Evolutionary conservation across 2,797 vertebrate species (phyloP), one percentile per base, ranked within the genome.

Genomic region (Tinamus major): DNA sequence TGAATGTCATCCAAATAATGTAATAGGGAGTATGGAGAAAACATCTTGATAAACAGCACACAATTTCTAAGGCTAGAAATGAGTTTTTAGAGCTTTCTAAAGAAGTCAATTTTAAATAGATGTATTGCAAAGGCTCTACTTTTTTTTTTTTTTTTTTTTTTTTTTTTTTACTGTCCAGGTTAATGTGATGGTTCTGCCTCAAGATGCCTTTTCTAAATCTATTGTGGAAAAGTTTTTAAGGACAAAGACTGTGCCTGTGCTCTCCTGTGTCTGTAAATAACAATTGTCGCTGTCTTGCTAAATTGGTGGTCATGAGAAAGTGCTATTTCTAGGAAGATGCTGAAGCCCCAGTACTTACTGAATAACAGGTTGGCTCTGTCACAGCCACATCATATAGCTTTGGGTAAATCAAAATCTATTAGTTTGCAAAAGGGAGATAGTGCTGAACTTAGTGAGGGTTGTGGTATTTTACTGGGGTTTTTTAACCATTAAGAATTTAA

Each of bases 91-190:
- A 89, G 58, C 46, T 93, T 93, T 92, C 68, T 91, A 87, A 95
- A 93, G 86, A 76, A 74, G 46, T 2, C 29, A 18, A 0, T 70
- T 86, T 39, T 2, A 2, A 74, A 88, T 33, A 71, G 61, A 55
- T 2, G 2, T 75, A 19, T 92, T 94, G 85, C 71, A 69, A 74
- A 89, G 61, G 8, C 61, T 82, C 23, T 79, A 72, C 33, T 78
- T 8, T 93, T 93, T 91, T 44, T 95, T 48, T 92, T 85, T 64
- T 44, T 95, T 48, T 92, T 84, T 93, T 93, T 91, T 44, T 95
- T 42, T 92, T 85, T 64, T 44, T 95, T 48, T 92, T 84, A n/a
- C n/a, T n/a, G n/a, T n/a, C 26, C 23, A 4, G 23, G 85, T 26
- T 84, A 79, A 79, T 80, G 72, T 10, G 35, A 71, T 72, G 71